Evolutionary conservation across 2,113 vertebrate genomes (phyloP).

Genomic region (Bombycilla garrulus): DNA sequence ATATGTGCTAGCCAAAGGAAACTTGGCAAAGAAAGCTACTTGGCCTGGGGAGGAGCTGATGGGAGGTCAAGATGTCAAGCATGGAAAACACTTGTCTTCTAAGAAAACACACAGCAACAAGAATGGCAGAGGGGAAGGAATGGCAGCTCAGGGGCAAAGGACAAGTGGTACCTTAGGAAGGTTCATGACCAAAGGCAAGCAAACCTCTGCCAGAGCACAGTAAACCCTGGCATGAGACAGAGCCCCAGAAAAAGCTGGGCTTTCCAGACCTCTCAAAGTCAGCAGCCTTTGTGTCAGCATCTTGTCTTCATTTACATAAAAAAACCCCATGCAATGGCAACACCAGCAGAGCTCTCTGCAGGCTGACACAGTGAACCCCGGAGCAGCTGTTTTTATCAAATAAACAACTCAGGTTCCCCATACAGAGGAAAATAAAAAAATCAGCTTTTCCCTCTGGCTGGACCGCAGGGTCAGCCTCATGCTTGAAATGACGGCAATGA

Average conservation of each 20-base stretch:
- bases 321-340: neutral
- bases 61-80: neutral
- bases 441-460: rapidly evolving
- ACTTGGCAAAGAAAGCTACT: neutral
- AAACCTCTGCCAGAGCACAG: neutral
- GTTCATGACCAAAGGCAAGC: neutral
- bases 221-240: neutral
- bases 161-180: neutral
- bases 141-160: neutral
- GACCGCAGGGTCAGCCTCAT: neutral
- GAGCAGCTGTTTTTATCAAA: neutral
- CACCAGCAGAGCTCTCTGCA: neutral
- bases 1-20: neutral
- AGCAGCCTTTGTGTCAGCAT: neutral
- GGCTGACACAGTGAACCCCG: neutral
- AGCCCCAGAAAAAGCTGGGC: neutral
- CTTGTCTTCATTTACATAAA: neutral
- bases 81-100: neutral
- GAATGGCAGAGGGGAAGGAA: neutral
- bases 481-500: neutral
- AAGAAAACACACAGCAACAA: neutral
- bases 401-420: neutral
- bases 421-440: neutral
- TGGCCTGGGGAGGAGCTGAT: neutral
- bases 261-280: neutral